Evolutionary conservation across 2,797 vertebrate species (phyloP), one percentile per base, ranked within the genome.

Genomic region (Geotrypetes seraphini): DNA sequence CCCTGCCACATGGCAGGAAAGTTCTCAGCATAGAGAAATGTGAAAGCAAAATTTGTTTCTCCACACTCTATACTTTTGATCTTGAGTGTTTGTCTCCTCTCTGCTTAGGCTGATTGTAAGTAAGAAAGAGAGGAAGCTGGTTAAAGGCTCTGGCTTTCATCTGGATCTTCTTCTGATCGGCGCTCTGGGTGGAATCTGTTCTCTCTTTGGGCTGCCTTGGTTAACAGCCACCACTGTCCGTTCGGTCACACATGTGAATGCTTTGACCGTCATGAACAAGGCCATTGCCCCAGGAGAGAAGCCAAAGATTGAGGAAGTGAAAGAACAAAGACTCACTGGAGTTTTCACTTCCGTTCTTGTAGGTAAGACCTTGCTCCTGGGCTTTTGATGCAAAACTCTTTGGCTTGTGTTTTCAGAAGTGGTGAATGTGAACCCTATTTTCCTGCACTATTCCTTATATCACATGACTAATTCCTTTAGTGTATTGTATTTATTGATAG

Each of bases 241-340:
- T 53, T 96, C 94, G 0, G 94, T 97, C 52, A 98, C 95, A 0
- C 95, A 98, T 0, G 92, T 88, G 69, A 97, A 98, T 0, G 91
- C 95, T 1, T 86, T 98, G 27, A 97, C 94, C 0, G 90, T 98
- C 61, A 97, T 97, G 95, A 97, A 95, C 59, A 97, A 92, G 54
- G 91, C 95, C 0, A 91, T 96, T 25, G 95, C 95, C 0, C 95
- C 95, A 0, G 94, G 95, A 32, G 95, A 98, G 74, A 98, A 96
- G 63, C 95, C 94, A 24, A 39, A 39, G 19, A 88, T 88, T 56
- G 80, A 85, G 57, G 86, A 88, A 54, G 86, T 88, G 34, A 88
- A 87, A 22, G 86, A 88, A 37, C 43, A 46, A 31, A 39, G 43
- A 34, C 36, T 46, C 33, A 97, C 95, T 0, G 93, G 93, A 49